Evolutionary conservation across 92 coral and sea anemone species (phyloP).

Genomic region (Zoanthus sansibaricus): DNA sequence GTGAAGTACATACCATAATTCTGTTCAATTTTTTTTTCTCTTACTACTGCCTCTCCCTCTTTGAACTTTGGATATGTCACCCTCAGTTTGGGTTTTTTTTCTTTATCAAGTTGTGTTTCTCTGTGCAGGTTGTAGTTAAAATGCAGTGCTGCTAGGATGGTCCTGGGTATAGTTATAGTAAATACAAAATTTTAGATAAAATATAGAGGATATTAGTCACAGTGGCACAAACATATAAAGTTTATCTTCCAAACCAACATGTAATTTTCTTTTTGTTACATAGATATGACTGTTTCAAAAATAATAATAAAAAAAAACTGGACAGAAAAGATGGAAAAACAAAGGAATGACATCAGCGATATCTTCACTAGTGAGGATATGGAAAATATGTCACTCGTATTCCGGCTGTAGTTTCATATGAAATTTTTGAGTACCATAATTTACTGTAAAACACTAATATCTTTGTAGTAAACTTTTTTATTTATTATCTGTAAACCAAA

Average conservation of each 20-base stretch:
- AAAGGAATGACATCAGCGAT: too few relatives aligned
- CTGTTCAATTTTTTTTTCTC: constrained; percentile 57
- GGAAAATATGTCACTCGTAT: too few relatives aligned
- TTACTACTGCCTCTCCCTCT: constrained; percentile 58
- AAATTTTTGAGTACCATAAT: too few relatives aligned
- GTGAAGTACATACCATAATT: constrained; percentile 45
- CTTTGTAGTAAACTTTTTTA: too few relatives aligned
- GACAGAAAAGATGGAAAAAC: too few relatives aligned
- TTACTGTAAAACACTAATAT: neutral
- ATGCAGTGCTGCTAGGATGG: constrained; percentile 61
- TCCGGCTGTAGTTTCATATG: too few relatives aligned
- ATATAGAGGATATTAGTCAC: neutral
- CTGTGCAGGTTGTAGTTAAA: constrained; percentile 62
- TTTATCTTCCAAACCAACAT: too few relatives aligned
- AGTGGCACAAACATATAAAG: constrained; percentile 17
- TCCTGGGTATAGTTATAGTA: constrained; percentile 24
- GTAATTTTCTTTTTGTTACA: too few relatives aligned
- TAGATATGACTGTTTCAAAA: too few relatives aligned
- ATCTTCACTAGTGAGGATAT: too few relatives aligned
- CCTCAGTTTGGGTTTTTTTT: constrained; percentile 45
- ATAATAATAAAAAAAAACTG: too few relatives aligned
- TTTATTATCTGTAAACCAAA: too few relatives aligned
- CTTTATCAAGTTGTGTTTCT: constrained; percentile 45
- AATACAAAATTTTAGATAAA: neutral
- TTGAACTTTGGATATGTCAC: constrained; percentile 61